Evolutionary conservation across 2,888 invertebrate genomes (phyloP), one percentile per base, ranked within the genome.

Genomic region (Scaptomyza parva): DNA sequence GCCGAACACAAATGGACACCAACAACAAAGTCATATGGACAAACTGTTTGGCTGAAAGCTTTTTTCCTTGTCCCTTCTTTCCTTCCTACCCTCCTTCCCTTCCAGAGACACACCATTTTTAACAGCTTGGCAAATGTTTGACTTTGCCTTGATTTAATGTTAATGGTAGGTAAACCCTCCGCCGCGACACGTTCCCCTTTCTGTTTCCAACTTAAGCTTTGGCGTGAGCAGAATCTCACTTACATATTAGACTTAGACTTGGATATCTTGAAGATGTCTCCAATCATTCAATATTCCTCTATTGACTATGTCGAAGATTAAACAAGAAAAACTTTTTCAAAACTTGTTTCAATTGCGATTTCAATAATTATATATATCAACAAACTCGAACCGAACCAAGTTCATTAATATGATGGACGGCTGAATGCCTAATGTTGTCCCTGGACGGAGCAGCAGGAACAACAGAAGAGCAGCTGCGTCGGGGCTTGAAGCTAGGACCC

Each of bases 91-190:
- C 8, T 14, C 7, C 2, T 8, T 37, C 2, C 17, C 37, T 9
- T 1, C 2, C 33, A 3, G 9, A n/a, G n/a, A n/a, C n/a, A n/a
- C n/a, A n/a, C n/a, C 52, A 58, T 58, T 65, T 64, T 65, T 37
- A 62, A 62, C 75, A 81, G 78, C 81, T 76, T 75, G 81, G 69
- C 76, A 84, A 84, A 80, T 81, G 81, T 81, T 80, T 84, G 80
- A 67, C 67, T 77, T 80, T 78, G 77, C 73, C 83, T 76, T 77
- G 78, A 71, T 83, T 73, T 76, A 73, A 82, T 79, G 73, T 41
- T 63, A 70, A 75, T 70, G 75, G n/a, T n/a, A n/a, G n/a, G n/a
- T n/a, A n/a, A n/a, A n/a, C n/a, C 68, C 48, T 11, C 1, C 14
- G 5, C 22, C 22, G 3, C 2, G 22, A 51, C 9, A 35, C n/a